These are phyloP conservation scores for Eptesicus fuscus DNA, from an alignment of 2,113 vertebrate species.

Conservation along the genomic window DNA sequence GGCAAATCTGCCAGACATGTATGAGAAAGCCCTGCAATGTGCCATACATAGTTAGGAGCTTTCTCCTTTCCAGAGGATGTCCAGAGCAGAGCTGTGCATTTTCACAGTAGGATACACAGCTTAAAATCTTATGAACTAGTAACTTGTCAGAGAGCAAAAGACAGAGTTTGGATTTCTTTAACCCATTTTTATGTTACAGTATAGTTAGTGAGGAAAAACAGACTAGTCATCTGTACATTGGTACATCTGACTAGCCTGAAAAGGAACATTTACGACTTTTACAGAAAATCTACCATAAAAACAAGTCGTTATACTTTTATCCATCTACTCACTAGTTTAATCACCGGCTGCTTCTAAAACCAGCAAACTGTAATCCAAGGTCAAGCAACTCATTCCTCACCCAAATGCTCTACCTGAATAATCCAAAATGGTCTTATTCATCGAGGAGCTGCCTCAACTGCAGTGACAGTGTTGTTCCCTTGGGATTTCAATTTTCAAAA, in stretches of 20 bases:
- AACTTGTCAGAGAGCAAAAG: conserved; percentile 19
- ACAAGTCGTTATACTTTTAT: background rate
- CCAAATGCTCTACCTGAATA: background rate
- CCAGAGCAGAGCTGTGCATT: background rate
- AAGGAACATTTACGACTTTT: conserved; percentile 32
- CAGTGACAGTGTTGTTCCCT: background rate
- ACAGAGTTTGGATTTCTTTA: conserved; percentile 16
- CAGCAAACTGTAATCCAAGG: background rate
- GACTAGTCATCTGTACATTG: background rate
- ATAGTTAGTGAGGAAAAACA: conserved; percentile 18
- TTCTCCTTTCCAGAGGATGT: background rate
- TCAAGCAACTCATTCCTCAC: background rate
- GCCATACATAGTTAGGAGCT: background rate
- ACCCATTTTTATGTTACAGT: background rate
- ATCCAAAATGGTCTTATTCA: background rate
- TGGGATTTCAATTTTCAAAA: conserved; percentile 14
- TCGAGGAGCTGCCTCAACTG: background rate
- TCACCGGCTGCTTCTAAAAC: conserved; percentile 19
- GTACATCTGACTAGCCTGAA: conserved; percentile 25
- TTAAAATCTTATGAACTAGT: background rate
- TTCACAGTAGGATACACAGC: background rate
- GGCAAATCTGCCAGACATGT: background rate
- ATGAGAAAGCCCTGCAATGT: background rate
- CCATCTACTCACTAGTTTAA: conserved; percentile 4
- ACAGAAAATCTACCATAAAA: conserved; percentile 30